phyloP scores from a whole-genome alignment of 2,113 vertebrate genomes.

The Platysternon megacephalum region DNA sequence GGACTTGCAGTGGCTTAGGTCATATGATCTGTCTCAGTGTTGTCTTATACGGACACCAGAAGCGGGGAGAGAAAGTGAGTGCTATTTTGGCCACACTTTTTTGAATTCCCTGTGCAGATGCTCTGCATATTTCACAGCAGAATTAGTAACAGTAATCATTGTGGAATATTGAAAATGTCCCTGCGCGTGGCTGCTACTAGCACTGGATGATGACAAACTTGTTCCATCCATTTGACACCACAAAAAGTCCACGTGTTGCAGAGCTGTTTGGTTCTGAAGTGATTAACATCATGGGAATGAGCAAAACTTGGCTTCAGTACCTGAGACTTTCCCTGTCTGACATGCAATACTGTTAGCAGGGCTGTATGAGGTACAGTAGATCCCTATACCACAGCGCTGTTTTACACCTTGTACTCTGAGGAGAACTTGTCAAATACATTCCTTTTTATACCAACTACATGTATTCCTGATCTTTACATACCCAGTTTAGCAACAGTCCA shows the following conservation, averaged over 20 bases:
- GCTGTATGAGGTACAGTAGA: slow-evolving; percentile 37
- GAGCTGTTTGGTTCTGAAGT: background rate
- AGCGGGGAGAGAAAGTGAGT: slow-evolving; percentile 72
- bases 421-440: slow-evolving; percentile 50
- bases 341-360: slow-evolving; percentile 31
- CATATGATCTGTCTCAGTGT: slow-evolving; percentile 81
- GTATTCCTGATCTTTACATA: slow-evolving; percentile 49
- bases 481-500: slow-evolving; percentile 47
- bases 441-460: slow-evolving; percentile 44
- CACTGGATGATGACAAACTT: slow-evolving; percentile 71
- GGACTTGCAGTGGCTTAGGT: slow-evolving; percentile 77
- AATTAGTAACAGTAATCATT: slow-evolving; percentile 77
- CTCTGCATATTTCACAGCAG: slow-evolving; percentile 69
- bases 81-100: slow-evolving; percentile 79
- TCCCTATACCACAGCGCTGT: slow-evolving; percentile 7
- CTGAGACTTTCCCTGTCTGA: slow-evolving; percentile 39
- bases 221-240: slow-evolving; percentile 50
- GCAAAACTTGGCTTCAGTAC: slow-evolving; percentile 36
- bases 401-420: slow-evolving; percentile 3
- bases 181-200: slow-evolving; percentile 39
- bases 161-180: slow-evolving; percentile 65
- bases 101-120: slow-evolving; percentile 80
- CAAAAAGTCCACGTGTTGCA: slow-evolving; percentile 50
- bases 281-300: slow-evolving; percentile 30
- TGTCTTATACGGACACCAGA: slow-evolving; percentile 74